These are phyloP conservation scores for Pollenia angustigena DNA, from an alignment of 2,888 invertebrate genomes.

Conservation along the genomic window DNA sequence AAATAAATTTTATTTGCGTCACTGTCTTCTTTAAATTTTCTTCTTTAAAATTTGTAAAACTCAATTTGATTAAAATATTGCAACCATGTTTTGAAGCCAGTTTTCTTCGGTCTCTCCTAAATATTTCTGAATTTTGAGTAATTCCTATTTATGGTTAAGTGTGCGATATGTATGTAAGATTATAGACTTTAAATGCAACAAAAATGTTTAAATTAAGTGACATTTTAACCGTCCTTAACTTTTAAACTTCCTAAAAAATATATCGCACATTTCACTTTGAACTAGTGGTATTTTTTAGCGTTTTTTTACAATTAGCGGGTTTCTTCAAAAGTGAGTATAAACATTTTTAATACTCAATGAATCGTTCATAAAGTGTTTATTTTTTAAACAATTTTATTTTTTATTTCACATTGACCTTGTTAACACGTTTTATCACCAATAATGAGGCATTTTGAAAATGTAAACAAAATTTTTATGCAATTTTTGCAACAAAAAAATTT, in stretches of 20 bases:
- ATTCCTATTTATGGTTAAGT: too few species aligned
- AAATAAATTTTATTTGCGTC: too few species aligned
- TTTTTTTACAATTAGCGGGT: background rate
- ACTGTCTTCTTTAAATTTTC: too few species aligned
- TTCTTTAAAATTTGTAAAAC: too few species aligned
- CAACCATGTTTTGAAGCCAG: too few species aligned
- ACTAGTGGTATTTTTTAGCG: background rate
- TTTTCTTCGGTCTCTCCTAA: too few species aligned
- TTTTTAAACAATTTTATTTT: constrained; percentile 34
- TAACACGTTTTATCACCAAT: constrained; percentile 46
- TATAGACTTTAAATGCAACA: too few species aligned
- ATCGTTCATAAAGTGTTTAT: constrained; percentile 13
- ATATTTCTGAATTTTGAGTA: too few species aligned
- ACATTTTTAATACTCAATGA: constrained; percentile 37
- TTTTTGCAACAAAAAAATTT: constrained; percentile 41
- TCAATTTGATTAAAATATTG: too few species aligned
- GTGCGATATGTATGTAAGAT: too few species aligned
- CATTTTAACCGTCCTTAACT: background rate
- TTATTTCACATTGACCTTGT: constrained; percentile 63
- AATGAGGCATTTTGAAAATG: background rate
- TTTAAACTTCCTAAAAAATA: background rate
- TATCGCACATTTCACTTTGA: background rate
- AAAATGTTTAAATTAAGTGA: too few species aligned
- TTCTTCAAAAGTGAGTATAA: constrained; percentile 22
- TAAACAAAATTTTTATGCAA: constrained; percentile 35